These are phyloP conservation scores for Callorhinus ursinus DNA, from an alignment of 2,113 vertebrate genomes.

Conservation along the genomic window DNA sequence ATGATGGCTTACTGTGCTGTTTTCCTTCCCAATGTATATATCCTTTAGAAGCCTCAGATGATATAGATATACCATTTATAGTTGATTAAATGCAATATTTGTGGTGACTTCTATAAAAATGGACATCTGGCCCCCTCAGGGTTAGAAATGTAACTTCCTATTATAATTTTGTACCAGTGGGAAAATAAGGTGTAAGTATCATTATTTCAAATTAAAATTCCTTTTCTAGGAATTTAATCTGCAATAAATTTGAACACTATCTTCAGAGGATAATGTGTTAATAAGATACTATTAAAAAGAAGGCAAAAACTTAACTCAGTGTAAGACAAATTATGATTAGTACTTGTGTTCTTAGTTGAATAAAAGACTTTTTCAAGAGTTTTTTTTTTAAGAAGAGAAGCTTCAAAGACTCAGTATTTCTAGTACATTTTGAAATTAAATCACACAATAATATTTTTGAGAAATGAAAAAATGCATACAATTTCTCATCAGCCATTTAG, in stretches of 20 bases:
- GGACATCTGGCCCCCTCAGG: background rate
- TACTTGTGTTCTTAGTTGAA: constrained; percentile 4
- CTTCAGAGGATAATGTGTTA: constrained; percentile 54
- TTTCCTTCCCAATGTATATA: background rate
- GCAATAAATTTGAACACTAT: constrained; percentile 26
- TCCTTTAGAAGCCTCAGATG: background rate
- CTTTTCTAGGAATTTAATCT: constrained; percentile 58
- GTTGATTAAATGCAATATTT: constrained; percentile 5
- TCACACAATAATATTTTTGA: background rate
- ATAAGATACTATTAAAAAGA: constrained; percentile 56
- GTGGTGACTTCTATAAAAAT: constrained; percentile 36
- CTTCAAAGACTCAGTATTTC: background rate
- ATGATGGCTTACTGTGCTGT: background rate
- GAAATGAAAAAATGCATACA: background rate
- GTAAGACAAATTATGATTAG: background rate
- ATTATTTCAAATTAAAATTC: constrained; percentile 58
- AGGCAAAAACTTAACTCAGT: background rate
- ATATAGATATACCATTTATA: background rate
- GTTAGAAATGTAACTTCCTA: background rate
- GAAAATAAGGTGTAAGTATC: constrained; percentile 16
- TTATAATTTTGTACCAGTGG: constrained; percentile 6
- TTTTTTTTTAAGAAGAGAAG: background rate
- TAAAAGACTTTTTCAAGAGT: background rate
- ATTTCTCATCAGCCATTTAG: background rate
- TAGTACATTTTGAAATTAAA: background rate